These are phyloP conservation scores for Ommatoiulus sabulosus DNA, from an alignment of 2,888 invertebrate species.

Conservation along the genomic window DNA sequence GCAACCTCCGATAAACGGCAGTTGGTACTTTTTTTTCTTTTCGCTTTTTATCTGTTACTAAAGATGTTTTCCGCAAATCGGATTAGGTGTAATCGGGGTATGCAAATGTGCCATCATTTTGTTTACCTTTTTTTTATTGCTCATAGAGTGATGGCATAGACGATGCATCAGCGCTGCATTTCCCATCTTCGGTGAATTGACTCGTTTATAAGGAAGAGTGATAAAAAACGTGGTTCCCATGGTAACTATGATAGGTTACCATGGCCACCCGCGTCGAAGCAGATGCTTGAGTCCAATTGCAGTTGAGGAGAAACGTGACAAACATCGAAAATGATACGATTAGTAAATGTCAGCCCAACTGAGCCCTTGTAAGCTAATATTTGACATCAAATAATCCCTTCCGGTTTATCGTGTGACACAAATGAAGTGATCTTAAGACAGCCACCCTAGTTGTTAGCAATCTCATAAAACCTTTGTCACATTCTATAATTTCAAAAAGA, in stretches of 20 bases:
- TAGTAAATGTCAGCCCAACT: slow-evolving; percentile 18
- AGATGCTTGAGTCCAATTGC: background rate
- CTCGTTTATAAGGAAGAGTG: slow-evolving; percentile 36
- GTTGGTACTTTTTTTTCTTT: background rate
- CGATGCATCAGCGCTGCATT: background rate
- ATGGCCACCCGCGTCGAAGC: background rate
- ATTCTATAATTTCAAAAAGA: no score
- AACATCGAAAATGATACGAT: slow-evolving; percentile 45
- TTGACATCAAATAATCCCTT: background rate
- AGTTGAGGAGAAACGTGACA: background rate
- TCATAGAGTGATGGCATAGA: background rate
- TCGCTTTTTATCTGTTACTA: background rate
- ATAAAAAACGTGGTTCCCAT: slow-evolving; percentile 13
- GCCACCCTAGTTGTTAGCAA: background rate
- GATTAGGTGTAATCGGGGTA: background rate
- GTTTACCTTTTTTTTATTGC: slow-evolving; percentile 12
- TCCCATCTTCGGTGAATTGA: slow-evolving; percentile 1
- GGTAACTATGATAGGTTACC: background rate
- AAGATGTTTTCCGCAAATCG: background rate
- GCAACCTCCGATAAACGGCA: background rate
- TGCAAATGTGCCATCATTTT: slow-evolving; percentile 39
- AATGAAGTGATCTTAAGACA: background rate
- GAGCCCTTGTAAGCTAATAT: slow-evolving; percentile 25
- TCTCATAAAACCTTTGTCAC: no score
- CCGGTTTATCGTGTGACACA: background rate